phyloP scores from a whole-genome alignment of 2,113 vertebrate species.

The Mugil cephalus region DNA sequence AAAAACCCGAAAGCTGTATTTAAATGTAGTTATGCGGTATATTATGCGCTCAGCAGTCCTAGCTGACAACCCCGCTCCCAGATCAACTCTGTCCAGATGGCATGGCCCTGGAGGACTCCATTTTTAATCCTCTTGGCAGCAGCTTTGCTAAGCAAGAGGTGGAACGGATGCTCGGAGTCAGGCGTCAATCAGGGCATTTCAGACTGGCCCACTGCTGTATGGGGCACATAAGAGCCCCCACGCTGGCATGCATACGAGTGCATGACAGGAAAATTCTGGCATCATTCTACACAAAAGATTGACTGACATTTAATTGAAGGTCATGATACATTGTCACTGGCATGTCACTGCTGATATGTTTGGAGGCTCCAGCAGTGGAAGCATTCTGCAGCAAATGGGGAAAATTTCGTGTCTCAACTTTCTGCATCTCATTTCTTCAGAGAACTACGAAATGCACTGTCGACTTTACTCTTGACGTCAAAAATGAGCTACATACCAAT shows the following conservation, averaged over 20 bases:
- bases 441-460: background rate
- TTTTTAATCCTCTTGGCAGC: conserved; percentile 82
- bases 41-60: conserved; percentile 68
- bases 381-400: background rate
- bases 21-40: conserved; percentile 60
- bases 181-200: conserved; percentile 71
- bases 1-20: conserved; percentile 49
- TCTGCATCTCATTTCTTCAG: background rate
- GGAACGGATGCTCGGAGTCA: conserved; percentile 78
- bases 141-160: conserved; percentile 71
- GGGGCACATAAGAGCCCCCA: conserved; percentile 18
- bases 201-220: conserved; percentile 17
- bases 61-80: conserved; percentile 68
- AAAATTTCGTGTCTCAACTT: background rate
- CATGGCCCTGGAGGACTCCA: conserved; percentile 74
- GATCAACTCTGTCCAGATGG: conserved; percentile 83
- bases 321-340: conserved; percentile 1
- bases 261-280: background rate
- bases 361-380: background rate
- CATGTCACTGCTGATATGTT: background rate
- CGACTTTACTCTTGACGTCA: too few species aligned
- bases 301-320: conserved; percentile 50
- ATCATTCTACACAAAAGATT: background rate
- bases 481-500: too few species aligned
- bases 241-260: background rate